Evolutionary conservation across 92 coral and sea anemone genomes (phyloP).

Genomic region (Epizoanthus stellaris): DNA sequence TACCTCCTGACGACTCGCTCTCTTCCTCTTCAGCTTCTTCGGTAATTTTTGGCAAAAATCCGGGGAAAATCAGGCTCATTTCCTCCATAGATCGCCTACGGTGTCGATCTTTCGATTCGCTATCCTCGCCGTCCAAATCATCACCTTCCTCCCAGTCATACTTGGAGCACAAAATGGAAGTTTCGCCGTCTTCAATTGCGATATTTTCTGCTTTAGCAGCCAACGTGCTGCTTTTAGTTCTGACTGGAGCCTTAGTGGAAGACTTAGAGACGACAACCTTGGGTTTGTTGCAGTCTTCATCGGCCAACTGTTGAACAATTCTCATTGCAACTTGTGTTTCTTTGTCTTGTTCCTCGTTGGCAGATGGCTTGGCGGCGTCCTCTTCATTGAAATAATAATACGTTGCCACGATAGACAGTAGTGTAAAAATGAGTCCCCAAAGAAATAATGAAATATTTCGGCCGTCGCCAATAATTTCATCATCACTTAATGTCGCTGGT

Average conservation of each 20-base stretch:
- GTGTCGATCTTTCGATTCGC: constrained; percentile 27
- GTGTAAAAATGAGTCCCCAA: constrained; percentile 76
- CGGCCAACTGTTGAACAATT: constrained; percentile 64
- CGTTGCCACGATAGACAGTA: constrained; percentile 73
- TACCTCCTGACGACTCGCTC: constrained; percentile 3
- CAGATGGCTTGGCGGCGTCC: constrained; percentile 59
- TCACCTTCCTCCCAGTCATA: constrained; percentile 59
- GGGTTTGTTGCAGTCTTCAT: constrained; percentile 26
- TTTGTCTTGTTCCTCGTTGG: constrained; percentile 56
- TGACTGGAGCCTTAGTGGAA: constrained; percentile 12
- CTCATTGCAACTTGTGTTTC: constrained; percentile 76
- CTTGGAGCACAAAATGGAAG: constrained; percentile 82
- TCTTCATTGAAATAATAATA: constrained; percentile 83
- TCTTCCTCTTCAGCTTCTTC: constrained; percentile 74
- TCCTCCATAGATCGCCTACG: constrained; percentile 91
- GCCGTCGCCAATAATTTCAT: constrained; percentile 59
- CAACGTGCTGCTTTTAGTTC: background rate
- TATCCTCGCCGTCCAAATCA: constrained; percentile 38
- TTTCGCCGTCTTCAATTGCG: constrained; percentile 78
- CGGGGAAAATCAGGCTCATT: constrained; percentile 90
- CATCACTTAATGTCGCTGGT: constrained; percentile 19
- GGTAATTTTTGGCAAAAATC: constrained; percentile 80
- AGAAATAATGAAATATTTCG: constrained; percentile 68
- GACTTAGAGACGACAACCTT: background rate
- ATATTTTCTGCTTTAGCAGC: constrained; percentile 21